Evolutionary conservation across 2,888 invertebrate genomes (phyloP).

Genomic region (Cephus rjabovi): DNA sequence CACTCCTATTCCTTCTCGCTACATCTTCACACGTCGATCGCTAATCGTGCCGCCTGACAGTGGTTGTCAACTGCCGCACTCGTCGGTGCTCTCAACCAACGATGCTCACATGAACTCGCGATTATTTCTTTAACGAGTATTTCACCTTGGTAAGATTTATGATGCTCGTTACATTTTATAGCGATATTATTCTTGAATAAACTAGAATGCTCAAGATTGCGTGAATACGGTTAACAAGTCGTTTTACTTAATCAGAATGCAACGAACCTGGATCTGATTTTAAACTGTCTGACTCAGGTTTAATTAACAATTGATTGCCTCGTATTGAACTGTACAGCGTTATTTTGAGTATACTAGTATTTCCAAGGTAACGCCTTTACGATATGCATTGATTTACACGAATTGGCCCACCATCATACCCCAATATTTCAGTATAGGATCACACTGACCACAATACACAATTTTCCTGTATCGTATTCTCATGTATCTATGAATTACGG

Average conservation of each 20-base stretch:
- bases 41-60: too few relatives aligned
- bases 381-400: background rate
- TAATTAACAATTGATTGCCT: background rate
- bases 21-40: too few relatives aligned
- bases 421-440: background rate
- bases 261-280: background rate
- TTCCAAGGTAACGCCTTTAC: background rate
- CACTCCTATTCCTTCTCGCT: too few relatives aligned
- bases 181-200: background rate
- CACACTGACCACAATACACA: background rate
- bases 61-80: too few relatives aligned
- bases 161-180: background rate
- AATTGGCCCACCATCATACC: background rate
- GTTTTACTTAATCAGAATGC: background rate
- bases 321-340: background rate
- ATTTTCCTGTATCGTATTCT: background rate
- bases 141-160: background rate
- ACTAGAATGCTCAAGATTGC: background rate
- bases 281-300: background rate
- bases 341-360: background rate
- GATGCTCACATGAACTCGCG: background rate
- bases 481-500: background rate
- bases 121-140: background rate
- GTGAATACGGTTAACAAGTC: background rate
- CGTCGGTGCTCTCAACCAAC: too few relatives aligned